These are phyloP conservation scores for Dasyprocta punctata DNA, from an alignment of 2,113 vertebrate genomes.

Conservation along the genomic window DNA sequence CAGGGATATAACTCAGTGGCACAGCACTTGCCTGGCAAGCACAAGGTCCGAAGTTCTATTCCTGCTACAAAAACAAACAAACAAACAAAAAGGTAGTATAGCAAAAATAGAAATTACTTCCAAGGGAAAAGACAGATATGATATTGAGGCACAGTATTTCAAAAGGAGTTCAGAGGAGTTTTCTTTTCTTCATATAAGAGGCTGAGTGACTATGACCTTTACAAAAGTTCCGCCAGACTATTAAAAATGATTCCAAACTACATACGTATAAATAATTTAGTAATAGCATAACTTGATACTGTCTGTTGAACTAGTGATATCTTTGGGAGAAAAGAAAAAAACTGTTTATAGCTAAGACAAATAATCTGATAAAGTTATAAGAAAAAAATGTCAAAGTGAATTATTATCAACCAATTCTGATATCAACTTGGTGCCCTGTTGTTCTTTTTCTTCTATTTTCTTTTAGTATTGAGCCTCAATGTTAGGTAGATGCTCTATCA, in stretches of 20 bases:
- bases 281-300: background rate
- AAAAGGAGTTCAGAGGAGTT: background rate
- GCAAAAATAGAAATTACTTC: background rate
- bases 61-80: too few relatives aligned
- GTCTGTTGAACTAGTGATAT: background rate
- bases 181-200: background rate
- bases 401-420: background rate
- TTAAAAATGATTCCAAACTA: background rate
- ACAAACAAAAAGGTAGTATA: too few relatives aligned
- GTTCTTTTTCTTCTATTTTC: background rate
- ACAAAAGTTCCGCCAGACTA: background rate
- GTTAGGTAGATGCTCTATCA: background rate
- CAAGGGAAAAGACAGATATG: background rate
- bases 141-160: background rate
- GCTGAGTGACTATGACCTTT: background rate
- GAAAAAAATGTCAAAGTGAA: background rate
- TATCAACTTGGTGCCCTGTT: background rate
- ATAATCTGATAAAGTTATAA: background rate
- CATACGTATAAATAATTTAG: background rate
- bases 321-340: background rate
- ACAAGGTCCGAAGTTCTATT: too few relatives aligned
- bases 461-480: background rate
- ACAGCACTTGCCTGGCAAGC: too few relatives aligned
- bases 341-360: background rate
- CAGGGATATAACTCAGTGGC: too few relatives aligned